Base-by-base conservation (phyloP, 2,113 vertebrate species). In the Archilochus colubris region DNA sequence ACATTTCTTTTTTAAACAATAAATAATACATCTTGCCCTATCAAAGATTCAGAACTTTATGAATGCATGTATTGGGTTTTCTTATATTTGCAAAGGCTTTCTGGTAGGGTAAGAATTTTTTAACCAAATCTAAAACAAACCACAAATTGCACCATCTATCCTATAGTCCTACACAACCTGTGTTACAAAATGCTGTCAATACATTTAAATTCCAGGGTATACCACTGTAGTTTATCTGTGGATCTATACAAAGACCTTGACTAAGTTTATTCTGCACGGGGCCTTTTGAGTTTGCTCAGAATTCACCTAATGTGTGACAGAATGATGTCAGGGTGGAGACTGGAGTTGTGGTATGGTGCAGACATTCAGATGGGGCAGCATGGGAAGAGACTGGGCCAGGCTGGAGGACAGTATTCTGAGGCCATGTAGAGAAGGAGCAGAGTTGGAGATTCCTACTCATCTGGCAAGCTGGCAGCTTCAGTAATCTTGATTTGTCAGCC, bases 391-490 rank as follows among this genome's bases (percentile, higher is more conserved):
- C 22, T 8, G 6, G 33, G 44, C 7, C n/a, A 23, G 27, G 14
- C 33, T 40, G 30, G 30, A 82, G 67, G 21, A 28, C 43, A 28
- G n/a, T 20, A 3, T 64, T 78, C 43, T 86, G 36, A 3, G 0
- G 53, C 18, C 31, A 9, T 1, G 0, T 5, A 24, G 13, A 30
- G 36, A 23, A 40, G 63, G 59, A 10, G 7, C 20, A 13, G 0
- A 2, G 0, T 6, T 63, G 55, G 27, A 36, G 57, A 24, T 93
- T 11, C 14, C 1, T 54, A 9, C 22, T 78, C 3, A 9, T 46
- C 48, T 63, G 53, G 10, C 17, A 36, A 15, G 12, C 30, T 89
- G 55, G 36, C 22, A 50, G 23, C 5, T 3, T 64, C 31, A 33
- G 16, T 33, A 43, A 8, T 70, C 46, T 62, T 66, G 46, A 28